Percentiles rank a stretch among this genome's conserved stretches.
These are phyloP conservation scores for Micromussa lordhowensis DNA, from an alignment of 92 coral and sea anemone genomes.

Conservation along the genomic window DNA sequence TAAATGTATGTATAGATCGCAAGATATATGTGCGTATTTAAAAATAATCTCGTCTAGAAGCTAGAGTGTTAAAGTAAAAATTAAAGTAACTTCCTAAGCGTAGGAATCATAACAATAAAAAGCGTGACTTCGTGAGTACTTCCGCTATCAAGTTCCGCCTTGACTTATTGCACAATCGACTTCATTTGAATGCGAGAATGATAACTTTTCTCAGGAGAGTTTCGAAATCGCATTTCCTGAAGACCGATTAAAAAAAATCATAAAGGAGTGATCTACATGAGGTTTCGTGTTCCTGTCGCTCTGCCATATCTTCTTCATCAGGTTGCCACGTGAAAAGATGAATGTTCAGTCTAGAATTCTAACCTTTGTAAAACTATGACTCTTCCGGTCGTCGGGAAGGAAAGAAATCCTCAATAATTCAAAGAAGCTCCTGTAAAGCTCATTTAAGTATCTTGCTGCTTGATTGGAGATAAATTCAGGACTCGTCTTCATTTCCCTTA, in stretches of 20 bases:
- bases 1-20: neutral
- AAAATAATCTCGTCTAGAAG: neutral
- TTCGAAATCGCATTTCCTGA: slow-evolving; percentile 18
- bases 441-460: neutral
- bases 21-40: neutral
- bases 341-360: neutral
- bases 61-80: neutral
- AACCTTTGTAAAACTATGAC: neutral
- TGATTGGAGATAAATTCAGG: neutral
- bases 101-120: no score
- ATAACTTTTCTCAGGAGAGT: neutral
- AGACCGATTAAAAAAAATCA: neutral
- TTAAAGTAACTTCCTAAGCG: no score
- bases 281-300: neutral
- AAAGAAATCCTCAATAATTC: neutral
- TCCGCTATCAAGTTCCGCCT: neutral
- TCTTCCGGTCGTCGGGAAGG: neutral
- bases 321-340: neutral
- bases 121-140: neutral
- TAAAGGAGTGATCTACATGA: neutral
- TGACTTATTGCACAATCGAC: slow-evolving; percentile 13
- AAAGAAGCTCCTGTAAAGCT: neutral
- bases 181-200: neutral
- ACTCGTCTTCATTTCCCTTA: neutral
- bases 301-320: neutral